Evolutionary conservation across 92 coral and sea anemone genomes (phyloP), one percentile per base, ranked within the genome.

Genomic region (Umimayanthus chanpuru): DNA sequence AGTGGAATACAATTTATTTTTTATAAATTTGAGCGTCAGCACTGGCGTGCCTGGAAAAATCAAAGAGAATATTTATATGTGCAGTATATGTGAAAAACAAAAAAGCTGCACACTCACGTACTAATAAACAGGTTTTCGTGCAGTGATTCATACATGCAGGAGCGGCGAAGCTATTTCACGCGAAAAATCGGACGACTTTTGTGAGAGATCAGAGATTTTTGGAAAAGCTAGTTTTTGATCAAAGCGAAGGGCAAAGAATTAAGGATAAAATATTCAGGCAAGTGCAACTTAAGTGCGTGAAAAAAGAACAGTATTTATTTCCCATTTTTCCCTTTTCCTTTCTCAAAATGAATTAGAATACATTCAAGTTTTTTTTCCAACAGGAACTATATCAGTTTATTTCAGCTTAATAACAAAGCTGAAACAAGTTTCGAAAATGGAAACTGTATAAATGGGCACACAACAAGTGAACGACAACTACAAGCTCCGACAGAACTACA

Each of bases 181-280:
- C 56, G 56, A 49, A 49, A 49, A 49, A 49, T 1, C 56, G 73
- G 73, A 66, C 26, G 73, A 66, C 18, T 8, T 66, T 66, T 66
- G 73, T 66, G 73, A 66, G 73, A 8, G 73, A 66, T 66, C 73
- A 32, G 36, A 66, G 73, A 66, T 66, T 66, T 66, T 4, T 20
- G 73, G 73, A 67, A 67, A 67, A 67, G 73, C 73, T 28, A 67
- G 73, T n/a, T 67, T 67, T 67, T 67, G 75, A 70, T 70, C 75
- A 70, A 65, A 65, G n/a, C 25, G 3, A 70, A 70, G 75, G 75
- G 73, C 38, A 70, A 70, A 70, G 39, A 65, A 65, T 65, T 21
- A 65, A 65, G 72, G 25, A 25, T 65, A 25, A 65, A 65, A 65
- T 44, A 44, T 44, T 44, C 50, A 44, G 50, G 50, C 50, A 44